A percentile compares a stretch with the other conserved stretches of the same genome.
These are phyloP conservation scores for Cricetomys ansorgei DNA, from an alignment of 2,113 vertebrate species.

Conservation along the genomic window DNA sequence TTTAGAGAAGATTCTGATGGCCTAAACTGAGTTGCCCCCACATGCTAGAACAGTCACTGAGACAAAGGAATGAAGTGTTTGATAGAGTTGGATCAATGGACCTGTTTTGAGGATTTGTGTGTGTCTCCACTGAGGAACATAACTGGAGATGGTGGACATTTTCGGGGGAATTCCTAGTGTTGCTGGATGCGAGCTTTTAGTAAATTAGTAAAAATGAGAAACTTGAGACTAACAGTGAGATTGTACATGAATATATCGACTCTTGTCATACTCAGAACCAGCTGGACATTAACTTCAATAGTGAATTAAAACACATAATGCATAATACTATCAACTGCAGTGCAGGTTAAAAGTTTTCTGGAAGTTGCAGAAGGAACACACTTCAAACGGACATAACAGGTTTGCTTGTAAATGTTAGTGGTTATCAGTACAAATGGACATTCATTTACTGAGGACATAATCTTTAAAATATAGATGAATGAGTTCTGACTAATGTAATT, in stretches of 20 bases:
- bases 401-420: neutral
- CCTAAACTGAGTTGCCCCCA: neutral
- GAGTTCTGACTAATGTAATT: neutral
- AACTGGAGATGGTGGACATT: neutral
- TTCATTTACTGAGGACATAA: neutral
- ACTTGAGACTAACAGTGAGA: neutral
- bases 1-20: neutral
- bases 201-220: neutral
- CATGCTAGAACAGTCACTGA: neutral
- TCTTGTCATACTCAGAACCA: neutral
- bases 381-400: neutral
- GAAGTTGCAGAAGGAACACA: neutral
- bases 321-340: neutral
- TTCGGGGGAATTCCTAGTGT: neutral
- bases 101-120: neutral
- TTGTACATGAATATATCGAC: neutral
- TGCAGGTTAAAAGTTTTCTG: neutral
- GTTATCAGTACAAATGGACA: neutral
- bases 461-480: neutral
- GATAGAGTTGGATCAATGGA: neutral
- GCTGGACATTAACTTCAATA: neutral
- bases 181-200: neutral
- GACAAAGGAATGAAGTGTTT: neutral
- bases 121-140: neutral
- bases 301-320: neutral